Conservation (phyloP, 2,113 vertebrate genomes). For the Petrocephalus zakoni region DNA sequence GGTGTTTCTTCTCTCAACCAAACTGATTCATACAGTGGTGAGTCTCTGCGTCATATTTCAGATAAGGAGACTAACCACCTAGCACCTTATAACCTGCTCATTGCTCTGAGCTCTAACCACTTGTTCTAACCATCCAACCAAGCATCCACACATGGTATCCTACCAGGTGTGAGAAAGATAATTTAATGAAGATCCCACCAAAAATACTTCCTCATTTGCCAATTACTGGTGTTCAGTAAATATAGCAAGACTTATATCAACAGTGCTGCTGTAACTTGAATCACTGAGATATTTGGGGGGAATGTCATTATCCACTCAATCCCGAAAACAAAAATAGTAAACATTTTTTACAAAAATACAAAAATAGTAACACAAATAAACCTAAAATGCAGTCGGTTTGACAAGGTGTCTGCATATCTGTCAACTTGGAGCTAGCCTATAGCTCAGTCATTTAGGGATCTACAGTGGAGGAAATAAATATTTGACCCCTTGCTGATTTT, state of each 20-base stretch:
- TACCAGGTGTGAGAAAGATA: not conserved
- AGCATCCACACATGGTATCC: not conserved
- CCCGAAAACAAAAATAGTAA: not conserved
- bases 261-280: not conserved
- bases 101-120: slow-evolving; percentile 38
- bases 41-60: slow-evolving; percentile 53
- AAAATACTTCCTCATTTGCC: not conserved
- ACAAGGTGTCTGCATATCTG: not conserved
- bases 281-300: not conserved
- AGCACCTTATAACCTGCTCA: slow-evolving; percentile 58
- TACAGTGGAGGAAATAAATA: too few relatives aligned
- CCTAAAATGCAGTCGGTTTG: not conserved
- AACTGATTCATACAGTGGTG: slow-evolving; percentile 86
- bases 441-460: not conserved
- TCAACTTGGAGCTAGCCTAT: not conserved
- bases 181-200: not conserved
- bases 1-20: slow-evolving; percentile 73
- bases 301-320: not conserved
- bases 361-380: not conserved
- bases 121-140: not conserved
- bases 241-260: not conserved
- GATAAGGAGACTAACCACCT: not conserved
- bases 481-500: too few relatives aligned
- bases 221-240: not conserved
- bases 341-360: not conserved